phyloP scores from a whole-genome alignment of 2,888 invertebrate species.

The Drosophila subquinaria region DNA sequence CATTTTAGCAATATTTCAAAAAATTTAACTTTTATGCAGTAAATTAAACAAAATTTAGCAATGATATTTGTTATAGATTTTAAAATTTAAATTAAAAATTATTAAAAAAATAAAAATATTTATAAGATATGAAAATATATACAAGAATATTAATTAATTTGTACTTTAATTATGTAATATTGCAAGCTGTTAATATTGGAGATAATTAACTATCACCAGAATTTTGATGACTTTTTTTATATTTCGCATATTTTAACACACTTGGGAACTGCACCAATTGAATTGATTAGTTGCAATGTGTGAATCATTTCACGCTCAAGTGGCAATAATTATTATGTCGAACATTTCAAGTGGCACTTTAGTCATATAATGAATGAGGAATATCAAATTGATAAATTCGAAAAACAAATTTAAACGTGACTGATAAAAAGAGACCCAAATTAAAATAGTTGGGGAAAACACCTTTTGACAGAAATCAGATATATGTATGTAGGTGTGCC shows the following conservation, averaged over 20 bases:
- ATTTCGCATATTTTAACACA: neutral
- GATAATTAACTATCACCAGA: too few relatives aligned
- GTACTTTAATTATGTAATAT: too few relatives aligned
- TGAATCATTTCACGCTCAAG: constrained; percentile 2
- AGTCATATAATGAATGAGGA: neutral
- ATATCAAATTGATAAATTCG: neutral
- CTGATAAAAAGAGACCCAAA: constrained; percentile 3
- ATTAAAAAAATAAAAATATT: too few relatives aligned
- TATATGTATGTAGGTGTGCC: neutral
- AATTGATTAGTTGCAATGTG: neutral
- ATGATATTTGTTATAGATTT: too few relatives aligned
- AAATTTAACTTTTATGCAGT: neutral
- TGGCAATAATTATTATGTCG: neutral
- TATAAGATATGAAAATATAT: too few relatives aligned
- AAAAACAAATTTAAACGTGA: neutral
- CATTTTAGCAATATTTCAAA: neutral
- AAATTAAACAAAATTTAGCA: neutral
- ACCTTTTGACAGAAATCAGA: neutral
- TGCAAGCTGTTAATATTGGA: too few relatives aligned
- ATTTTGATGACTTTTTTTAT: too few relatives aligned
- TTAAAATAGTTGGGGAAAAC: neutral
- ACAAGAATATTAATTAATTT: too few relatives aligned
- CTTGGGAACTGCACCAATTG: neutral
- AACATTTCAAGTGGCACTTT: neutral
- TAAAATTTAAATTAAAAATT: too few relatives aligned